Percentiles rank a stretch among this genome's conserved stretches.
Evolutionary conservation across 2,888 invertebrate genomes (phyloP).

Genomic region (Leptinotarsa rubiginosa): DNA sequence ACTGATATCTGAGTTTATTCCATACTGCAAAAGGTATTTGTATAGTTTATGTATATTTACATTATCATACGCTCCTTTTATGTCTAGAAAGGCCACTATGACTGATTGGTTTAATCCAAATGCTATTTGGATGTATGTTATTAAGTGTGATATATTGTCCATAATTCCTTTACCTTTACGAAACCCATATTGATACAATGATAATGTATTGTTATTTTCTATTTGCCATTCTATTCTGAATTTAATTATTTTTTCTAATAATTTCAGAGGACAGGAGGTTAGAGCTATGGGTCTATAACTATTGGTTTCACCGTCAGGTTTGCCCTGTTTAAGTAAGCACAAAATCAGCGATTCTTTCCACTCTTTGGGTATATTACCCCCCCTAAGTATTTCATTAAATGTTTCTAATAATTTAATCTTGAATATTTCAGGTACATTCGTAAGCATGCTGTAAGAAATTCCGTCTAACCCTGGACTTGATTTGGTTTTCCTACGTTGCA

Average conservation of each 20-base stretch:
- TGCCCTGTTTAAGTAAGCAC: background rate
- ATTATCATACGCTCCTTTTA: slow-evolving; percentile 13
- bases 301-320: background rate
- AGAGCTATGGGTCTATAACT: background rate
- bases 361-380: background rate
- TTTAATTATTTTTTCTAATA: slow-evolving; percentile 12
- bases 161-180: background rate
- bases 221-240: slow-evolving; percentile 11
- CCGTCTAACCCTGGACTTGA: background rate
- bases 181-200: background rate
- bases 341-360: background rate
- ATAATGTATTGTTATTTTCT: slow-evolving; percentile 8
- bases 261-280: slow-evolving; percentile 13
- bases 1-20: background rate
- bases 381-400: background rate
- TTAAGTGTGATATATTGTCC: slow-evolving; percentile 9
- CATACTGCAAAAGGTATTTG: background rate
- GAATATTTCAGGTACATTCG: background rate
- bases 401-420: background rate
- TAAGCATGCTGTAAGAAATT: background rate
- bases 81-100: slow-evolving; percentile 15
- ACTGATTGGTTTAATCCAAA: slow-evolving; percentile 10
- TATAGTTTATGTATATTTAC: background rate
- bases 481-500: background rate
- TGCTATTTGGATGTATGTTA: slow-evolving; percentile 2